A percentile compares a stretch with the other conserved stretches of the same genome.
phyloP scores from a whole-genome alignment of 2,888 invertebrate genomes.

The Alloplasta piceator region DNA sequence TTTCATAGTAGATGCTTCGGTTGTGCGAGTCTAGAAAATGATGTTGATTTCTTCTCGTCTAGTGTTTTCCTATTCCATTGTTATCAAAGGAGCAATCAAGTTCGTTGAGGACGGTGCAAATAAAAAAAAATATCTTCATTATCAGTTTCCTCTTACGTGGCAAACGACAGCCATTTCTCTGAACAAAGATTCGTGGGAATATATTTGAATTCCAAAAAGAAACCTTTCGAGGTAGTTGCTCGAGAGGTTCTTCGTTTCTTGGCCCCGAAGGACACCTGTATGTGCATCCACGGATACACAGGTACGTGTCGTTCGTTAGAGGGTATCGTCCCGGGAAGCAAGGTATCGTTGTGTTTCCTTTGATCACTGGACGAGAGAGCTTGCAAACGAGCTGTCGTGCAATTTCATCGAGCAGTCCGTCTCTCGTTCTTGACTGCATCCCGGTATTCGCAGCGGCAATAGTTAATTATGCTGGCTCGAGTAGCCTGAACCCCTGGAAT shows the following conservation, averaged over 20 bases:
- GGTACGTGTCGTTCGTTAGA: neutral
- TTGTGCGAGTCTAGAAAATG: no score
- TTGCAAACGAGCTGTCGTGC: conserved; percentile 55
- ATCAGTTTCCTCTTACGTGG: no score
- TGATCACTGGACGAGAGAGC: conserved; percentile 42
- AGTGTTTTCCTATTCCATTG: neutral
- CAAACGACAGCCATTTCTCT: conserved; percentile 1
- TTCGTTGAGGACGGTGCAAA: neutral
- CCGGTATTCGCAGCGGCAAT: conserved; percentile 17
- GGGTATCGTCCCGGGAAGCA: conserved; percentile 7
- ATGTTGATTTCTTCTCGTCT: neutral
- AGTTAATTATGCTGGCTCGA: conserved; percentile 51
- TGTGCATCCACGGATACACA: neutral
- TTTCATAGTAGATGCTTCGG: no score
- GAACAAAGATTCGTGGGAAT: neutral
- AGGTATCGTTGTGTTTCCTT: conserved; percentile 47
- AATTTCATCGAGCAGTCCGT: conserved; percentile 39
- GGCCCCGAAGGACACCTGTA: neutral
- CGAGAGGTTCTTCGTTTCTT: neutral
- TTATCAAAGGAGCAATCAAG: conserved; percentile 11
- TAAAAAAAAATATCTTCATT: neutral
- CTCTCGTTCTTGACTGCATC: neutral
- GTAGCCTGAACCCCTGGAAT: conserved; percentile 37
- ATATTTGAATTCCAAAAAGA: conserved; percentile 4
- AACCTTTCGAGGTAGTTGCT: neutral